A percentile compares a stretch with the other conserved stretches of the same genome.
Evolutionary conservation across 2,797 vertebrate genomes (phyloP).

Genomic region (Limosa lapponica): DNA sequence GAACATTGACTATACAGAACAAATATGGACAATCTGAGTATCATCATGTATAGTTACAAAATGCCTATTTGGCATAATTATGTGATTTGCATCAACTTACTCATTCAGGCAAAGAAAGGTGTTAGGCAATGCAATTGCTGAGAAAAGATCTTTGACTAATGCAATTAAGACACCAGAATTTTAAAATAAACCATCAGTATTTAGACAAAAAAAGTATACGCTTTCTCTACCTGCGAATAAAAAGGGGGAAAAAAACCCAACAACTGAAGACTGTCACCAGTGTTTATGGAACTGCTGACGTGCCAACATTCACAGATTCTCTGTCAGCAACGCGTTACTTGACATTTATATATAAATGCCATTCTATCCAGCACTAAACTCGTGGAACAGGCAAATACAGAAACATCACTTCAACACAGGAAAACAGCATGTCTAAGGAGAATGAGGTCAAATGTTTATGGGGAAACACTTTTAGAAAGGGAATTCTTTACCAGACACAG

Average conservation of each 20-base stretch:
- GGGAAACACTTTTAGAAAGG: not conserved
- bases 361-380: not conserved
- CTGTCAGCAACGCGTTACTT: not conserved
- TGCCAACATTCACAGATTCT: not conserved
- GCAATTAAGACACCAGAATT: not conserved
- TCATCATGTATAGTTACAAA: not conserved
- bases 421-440: not conserved
- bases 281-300: not conserved
- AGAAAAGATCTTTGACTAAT: not conserved
- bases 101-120: not conserved
- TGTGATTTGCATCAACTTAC: fast-evolving
- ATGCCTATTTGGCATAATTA: not conserved
- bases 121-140: not conserved
- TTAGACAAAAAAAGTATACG: not conserved
- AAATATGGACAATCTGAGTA: not conserved
- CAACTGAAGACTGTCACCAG: not conserved
- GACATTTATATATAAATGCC: not conserved
- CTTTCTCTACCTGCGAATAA: not conserved
- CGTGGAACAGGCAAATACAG: not conserved
- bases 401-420: not conserved
- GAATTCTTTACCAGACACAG: not conserved
- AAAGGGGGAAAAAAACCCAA: not conserved
- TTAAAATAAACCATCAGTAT: not conserved
- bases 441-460: not conserved
- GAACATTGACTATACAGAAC: not conserved